Evolutionary conservation across 2,888 invertebrate species (phyloP).

Genomic region (Sthenelais limicola): DNA sequence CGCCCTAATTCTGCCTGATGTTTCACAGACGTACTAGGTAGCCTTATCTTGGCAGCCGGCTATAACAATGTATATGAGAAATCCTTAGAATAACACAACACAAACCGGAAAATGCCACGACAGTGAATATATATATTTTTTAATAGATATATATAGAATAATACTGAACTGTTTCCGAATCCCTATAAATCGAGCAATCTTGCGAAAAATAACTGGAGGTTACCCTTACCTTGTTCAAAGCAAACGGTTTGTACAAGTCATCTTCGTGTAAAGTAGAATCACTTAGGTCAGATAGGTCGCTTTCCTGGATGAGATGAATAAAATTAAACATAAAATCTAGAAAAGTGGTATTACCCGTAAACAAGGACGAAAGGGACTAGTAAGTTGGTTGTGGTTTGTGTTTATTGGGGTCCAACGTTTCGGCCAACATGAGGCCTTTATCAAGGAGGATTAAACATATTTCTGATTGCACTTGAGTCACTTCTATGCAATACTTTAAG

Average conservation of each 20-base stretch:
- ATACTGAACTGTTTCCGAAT: neutral
- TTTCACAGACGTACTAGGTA: neutral
- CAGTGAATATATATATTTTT: neutral
- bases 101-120: neutral
- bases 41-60: conserved; percentile 4
- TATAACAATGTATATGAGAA: neutral
- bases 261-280: conserved; percentile 31
- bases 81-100: neutral
- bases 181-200: too few relatives aligned
- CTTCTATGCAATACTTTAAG: too few relatives aligned
- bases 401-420: too few relatives aligned
- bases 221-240: neutral
- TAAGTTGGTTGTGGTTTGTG: too few relatives aligned
- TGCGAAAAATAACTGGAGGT: too few relatives aligned
- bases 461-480: too few relatives aligned
- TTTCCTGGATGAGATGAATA: conserved; percentile 4
- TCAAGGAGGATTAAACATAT: too few relatives aligned
- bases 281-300: conserved; percentile 12
- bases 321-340: too few relatives aligned
- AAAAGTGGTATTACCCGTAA: too few relatives aligned
- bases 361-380: too few relatives aligned
- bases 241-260: conserved; percentile 10
- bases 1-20: neutral
- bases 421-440: too few relatives aligned
- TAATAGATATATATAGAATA: neutral